Evolutionary conservation across 2,797 vertebrate genomes (phyloP), one percentile per base, ranked within the genome.

Genomic region (Lindbergichthys nudifrons): DNA sequence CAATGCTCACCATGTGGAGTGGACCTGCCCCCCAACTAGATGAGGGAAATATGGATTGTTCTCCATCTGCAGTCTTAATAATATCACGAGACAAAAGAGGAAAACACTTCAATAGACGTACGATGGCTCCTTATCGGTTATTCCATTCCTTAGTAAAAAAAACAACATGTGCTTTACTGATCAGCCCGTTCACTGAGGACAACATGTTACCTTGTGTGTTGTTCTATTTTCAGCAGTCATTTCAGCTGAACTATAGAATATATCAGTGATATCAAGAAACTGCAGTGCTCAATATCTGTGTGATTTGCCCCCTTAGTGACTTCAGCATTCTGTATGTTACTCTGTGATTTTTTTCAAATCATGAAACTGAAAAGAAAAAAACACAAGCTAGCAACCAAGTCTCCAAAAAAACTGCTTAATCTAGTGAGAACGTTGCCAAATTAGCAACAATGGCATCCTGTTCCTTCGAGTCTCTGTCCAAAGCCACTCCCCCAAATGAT

Each of bases 141-240:
- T 72, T 87, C 69, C 50, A 23, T 62, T 67, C 18, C 39, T 65
- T 0, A 15, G 59, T 48, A 18, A 43, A 66, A 75, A 75, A 65
- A 70, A 80, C 67, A 83, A 63, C 77, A 83, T 23, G 3, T 73
- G 70, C 45, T 83, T 74, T 48, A 12, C 53, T 66, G 72, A 78
- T 83, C 77, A 73, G 54, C 3, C 6, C 41, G 15, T 62, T 47
- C 36, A 59, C 47, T 56, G 52, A 65, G 3, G 19, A 67, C 2
- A 1, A 30, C 45, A 60, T 64, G 52, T 2, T 72, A 42, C 13
- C 30, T 51, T 59, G 60, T 51, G 26, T n/a, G 48, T 69, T 23
- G 11, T 53, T 75, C 32, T 53, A n/a, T 69, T 42, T 76, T 73
- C 7, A 68, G 32, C 48, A 30, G 58, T 64, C 21, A 46, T 36